phyloP scores from a whole-genome alignment of 1,140 invertebrate genomes.

The Drosophila ironensis region DNA sequence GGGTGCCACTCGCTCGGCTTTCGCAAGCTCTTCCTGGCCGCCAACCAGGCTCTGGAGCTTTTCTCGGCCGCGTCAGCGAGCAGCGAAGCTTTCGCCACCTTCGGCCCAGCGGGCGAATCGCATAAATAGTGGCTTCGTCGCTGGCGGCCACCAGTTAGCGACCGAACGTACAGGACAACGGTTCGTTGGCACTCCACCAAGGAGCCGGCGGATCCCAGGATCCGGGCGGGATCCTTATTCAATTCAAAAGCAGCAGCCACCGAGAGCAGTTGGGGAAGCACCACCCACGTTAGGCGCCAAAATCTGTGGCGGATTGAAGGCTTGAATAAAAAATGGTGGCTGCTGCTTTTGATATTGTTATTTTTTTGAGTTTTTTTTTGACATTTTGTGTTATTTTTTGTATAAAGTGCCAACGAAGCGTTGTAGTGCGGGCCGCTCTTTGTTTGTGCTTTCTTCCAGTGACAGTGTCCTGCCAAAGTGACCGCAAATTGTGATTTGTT shows the following conservation, averaged over 20 bases:
- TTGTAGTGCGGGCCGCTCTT: not conserved
- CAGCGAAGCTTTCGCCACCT: constrained; percentile 1
- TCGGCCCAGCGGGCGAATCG: not conserved
- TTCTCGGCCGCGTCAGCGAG: not conserved
- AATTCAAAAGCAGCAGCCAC: not conserved
- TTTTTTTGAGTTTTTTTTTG: not conserved
- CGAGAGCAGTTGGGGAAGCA: too few relatives aligned
- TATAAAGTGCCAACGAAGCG: not conserved
- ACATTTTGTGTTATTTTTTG: not conserved
- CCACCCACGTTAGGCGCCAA: not conserved
- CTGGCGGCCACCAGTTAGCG: constrained; percentile 36
- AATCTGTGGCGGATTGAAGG: not conserved
- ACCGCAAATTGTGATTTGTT: not conserved
- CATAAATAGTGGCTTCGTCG: constrained; percentile 15
- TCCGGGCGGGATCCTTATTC: not conserved
- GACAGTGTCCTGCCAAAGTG: not conserved
- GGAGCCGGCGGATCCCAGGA: not conserved
- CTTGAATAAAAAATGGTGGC: not conserved
- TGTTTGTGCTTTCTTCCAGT: not conserved
- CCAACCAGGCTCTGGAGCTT: constrained; percentile 23
- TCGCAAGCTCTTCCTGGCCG: constrained; percentile 3
- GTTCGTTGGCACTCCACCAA: constrained; percentile 46
- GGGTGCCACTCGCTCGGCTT: not conserved
- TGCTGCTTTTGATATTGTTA: not conserved
- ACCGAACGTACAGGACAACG: constrained; percentile 38